These are phyloP conservation scores for Asbolus verrucosus DNA, from an alignment of 1,140 invertebrate genomes.

Conservation along the genomic window DNA sequence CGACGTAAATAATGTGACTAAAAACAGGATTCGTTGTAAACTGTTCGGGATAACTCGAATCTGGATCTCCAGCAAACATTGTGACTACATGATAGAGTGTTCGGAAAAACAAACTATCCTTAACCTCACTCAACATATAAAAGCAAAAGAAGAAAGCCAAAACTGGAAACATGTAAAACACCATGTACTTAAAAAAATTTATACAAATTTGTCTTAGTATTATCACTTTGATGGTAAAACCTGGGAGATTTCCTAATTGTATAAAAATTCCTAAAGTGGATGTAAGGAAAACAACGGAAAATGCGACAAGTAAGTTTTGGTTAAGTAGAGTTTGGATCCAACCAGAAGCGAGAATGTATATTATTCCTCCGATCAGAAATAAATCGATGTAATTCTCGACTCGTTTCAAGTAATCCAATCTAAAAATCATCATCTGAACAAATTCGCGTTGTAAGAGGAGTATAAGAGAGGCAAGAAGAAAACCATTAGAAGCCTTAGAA, in stretches of 20 bases:
- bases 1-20: constrained; percentile 27
- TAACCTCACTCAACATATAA: constrained; percentile 8
- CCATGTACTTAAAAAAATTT: constrained; percentile 34
- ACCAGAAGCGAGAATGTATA: not conserved
- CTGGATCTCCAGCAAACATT: constrained; percentile 37
- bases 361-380: not conserved
- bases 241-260: constrained; percentile 14
- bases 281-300: constrained; percentile 18
- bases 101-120: not conserved
- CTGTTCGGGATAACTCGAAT: constrained; percentile 12
- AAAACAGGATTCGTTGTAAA: constrained; percentile 25
- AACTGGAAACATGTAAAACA: constrained; percentile 25
- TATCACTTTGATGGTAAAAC: constrained; percentile 31
- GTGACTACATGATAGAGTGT: constrained; percentile 14
- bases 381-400: constrained; percentile 22
- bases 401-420: constrained; percentile 14
- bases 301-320: constrained; percentile 3
- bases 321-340: not conserved
- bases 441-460: not conserved
- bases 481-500: constrained; percentile 7
- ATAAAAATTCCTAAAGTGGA: constrained; percentile 24
- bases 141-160: constrained; percentile 31
- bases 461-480: not conserved
- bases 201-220: constrained; percentile 16
- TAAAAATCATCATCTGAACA: constrained; percentile 17